Evolutionary conservation across 2,888 invertebrate genomes (phyloP).

Genomic region (Thysanoteuthis rhombus): DNA sequence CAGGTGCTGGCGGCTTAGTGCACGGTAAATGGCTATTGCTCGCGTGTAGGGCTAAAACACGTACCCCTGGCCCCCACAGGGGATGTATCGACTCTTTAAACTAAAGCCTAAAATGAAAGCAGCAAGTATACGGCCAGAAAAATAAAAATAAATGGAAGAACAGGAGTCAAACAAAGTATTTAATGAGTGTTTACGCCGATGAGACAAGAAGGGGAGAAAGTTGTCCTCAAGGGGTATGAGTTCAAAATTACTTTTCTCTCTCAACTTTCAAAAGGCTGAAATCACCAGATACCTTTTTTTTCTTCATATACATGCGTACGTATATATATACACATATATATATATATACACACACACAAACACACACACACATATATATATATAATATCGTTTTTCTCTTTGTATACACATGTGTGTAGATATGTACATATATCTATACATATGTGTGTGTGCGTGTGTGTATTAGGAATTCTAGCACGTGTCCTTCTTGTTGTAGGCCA

Average conservation of each 20-base stretch:
- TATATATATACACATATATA: not conserved
- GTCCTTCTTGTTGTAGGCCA: too few species aligned
- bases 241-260: not conserved
- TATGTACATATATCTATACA: too few species aligned
- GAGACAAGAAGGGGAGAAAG: not conserved
- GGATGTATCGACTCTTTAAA: not conserved
- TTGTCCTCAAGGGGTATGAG: not conserved
- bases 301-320: not conserved
- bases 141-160: not conserved
- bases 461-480: too few species aligned
- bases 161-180: not conserved
- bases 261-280: not conserved
- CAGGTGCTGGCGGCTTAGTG: not conserved
- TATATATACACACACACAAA: not conserved
- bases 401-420: too few species aligned
- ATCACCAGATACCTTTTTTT: not conserved
- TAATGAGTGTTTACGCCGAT: not conserved
- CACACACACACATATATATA: not conserved
- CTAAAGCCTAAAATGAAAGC: not conserved
- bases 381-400: not conserved
- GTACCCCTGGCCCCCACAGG: not conserved
- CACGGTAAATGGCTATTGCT: not conserved
- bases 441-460: too few species aligned
- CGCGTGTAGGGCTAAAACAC: not conserved
- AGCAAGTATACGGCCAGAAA: not conserved